Base-by-base conservation (phyloP, 2,113 vertebrate genomes). In the Cephalopterus ornatus region DNA sequence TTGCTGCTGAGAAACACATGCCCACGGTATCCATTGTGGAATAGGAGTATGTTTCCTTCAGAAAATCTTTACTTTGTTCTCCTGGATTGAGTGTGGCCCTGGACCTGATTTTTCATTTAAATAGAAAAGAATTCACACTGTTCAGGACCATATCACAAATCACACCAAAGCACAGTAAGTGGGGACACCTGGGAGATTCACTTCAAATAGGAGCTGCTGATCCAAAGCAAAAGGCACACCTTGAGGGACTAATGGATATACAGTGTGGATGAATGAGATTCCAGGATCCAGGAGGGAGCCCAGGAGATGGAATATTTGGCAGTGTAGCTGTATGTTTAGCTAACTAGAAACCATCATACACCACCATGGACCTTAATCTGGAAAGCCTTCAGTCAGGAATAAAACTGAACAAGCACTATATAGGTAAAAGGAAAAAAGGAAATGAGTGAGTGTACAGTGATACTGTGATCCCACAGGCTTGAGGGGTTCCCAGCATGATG, bases 241-340 rank as follows among this genome's bases (percentile, higher is more conserved):
- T 37, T 42, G 23, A 56, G 23, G 42, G 30, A 84, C 32, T 37
- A 68, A 70, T 9, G 11, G 13, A 61, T 50, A 70, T 6, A 55
- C 10, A 62, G 18, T 6, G 8, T 39, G 10, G 52, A 63, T 65
- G 23, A 82, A 32, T 0, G 0, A 84, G 15, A n/a, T 33, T 83
- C 42, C 42, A 82, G 24, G n/a, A 79, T 75, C 21, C 42, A 71
- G 37, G 15, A 81, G 21, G 37, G 21, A 58, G 32, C 23, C 39
- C 37, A 37, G 26, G 33, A 79, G 23, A 42, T 22, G 30, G 23
- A 70, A 3, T 75, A 55, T 76, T 35, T 76, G 41, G 21, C 58
- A 93, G 35, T 0, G 0, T 23, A 42, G 47, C 16, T 41, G 20
- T 27, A 71, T 2, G 1, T 67, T 78, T 55, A 68, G 35, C 71